Percentiles rank a stretch among this genome's conserved stretches.
phyloP scores from a whole-genome alignment of 2,797 vertebrate genomes.

The Lates japonicus region DNA sequence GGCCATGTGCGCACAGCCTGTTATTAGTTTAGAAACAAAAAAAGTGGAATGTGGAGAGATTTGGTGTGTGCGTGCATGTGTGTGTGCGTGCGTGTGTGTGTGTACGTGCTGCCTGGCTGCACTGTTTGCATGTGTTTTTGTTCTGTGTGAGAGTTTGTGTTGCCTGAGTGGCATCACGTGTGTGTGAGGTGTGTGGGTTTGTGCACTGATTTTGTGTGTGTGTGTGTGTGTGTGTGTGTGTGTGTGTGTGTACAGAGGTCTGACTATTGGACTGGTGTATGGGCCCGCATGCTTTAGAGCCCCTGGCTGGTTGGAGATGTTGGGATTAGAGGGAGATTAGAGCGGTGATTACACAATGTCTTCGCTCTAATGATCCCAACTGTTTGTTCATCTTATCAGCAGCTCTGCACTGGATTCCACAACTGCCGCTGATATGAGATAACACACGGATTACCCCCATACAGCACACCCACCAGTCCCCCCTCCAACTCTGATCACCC shows the following conservation, averaged over 20 bases:
- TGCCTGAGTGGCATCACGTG: conserved; percentile 48
- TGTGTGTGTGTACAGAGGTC: conserved; percentile 43
- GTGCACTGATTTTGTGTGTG: conserved; percentile 5
- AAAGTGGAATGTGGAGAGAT: conserved; percentile 62
- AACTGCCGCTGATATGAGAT: conserved; percentile 82
- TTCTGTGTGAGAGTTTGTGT: conserved; percentile 58
- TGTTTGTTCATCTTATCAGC: conserved; percentile 90
- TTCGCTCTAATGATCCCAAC: conserved; percentile 90
- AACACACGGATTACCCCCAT: conserved; percentile 75
- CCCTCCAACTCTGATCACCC: conserved; percentile 44
- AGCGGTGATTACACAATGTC: conserved; percentile 89
- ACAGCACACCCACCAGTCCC: conserved; percentile 37
- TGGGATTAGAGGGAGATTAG: conserved; percentile 88
- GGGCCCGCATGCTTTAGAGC: conserved; percentile 63
- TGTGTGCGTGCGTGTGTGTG: conserved; percentile 27
- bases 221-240: conserved; percentile 39
- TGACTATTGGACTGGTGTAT: conserved; percentile 62
- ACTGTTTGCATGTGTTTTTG: conserved; percentile 61
- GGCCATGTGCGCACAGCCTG: conserved; percentile 83
- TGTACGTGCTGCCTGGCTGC: conserved; percentile 33
- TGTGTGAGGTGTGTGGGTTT: conserved; percentile 36
- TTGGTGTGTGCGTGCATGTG: conserved; percentile 45
- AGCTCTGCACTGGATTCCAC: conserved; percentile 83
- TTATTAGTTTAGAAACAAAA: conserved; percentile 88
- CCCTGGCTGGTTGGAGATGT: conserved; percentile 82